A percentile compares a stretch with the other conserved stretches of the same genome.
Evolutionary conservation across 1,140 invertebrate species (phyloP).

Genomic region (Melitaea cinxia): DNA sequence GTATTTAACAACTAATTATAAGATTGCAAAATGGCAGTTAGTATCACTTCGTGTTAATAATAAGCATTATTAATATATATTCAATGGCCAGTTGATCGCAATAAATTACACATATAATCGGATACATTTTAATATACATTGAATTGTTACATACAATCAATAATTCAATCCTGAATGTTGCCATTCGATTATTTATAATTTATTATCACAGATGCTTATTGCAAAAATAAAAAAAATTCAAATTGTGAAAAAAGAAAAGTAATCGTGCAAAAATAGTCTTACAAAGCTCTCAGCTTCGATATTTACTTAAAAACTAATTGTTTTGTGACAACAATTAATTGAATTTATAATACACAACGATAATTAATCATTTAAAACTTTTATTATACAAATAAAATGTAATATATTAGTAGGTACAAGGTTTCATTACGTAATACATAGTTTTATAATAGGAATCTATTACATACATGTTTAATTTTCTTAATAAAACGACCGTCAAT

Average conservation of each 20-base stretch:
- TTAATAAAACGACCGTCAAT: conserved; percentile 4
- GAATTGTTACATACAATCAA: conserved; percentile 20
- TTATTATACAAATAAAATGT: conserved; percentile 19
- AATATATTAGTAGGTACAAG: conserved; percentile 31
- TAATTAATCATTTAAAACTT: neutral
- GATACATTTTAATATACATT: conserved; percentile 27
- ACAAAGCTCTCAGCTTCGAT: conserved; percentile 48
- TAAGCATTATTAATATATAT: conserved; percentile 47
- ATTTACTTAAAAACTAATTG: conserved; percentile 51
- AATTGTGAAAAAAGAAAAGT: conserved; percentile 15
- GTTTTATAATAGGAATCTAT: conserved; percentile 9
- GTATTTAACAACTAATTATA: conserved; percentile 30
- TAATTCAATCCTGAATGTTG: conserved; percentile 43
- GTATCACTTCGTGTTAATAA: conserved; percentile 59
- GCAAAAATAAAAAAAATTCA: conserved; percentile 41
- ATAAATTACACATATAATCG: conserved; percentile 27
- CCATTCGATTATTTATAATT: conserved; percentile 48
- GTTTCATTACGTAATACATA: conserved; percentile 15
- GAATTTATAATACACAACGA: conserved; percentile 8
- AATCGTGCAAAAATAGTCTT: conserved; percentile 35
- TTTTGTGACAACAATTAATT: conserved; percentile 28
- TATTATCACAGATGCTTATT: conserved; percentile 64
- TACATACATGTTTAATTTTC: neutral
- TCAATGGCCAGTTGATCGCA: conserved; percentile 26
- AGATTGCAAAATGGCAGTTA: conserved; percentile 63